Evolutionary conservation across 2,797 vertebrate species (phyloP), one percentile per base, ranked within the genome.

Genomic region (Siniperca obscura): DNA sequence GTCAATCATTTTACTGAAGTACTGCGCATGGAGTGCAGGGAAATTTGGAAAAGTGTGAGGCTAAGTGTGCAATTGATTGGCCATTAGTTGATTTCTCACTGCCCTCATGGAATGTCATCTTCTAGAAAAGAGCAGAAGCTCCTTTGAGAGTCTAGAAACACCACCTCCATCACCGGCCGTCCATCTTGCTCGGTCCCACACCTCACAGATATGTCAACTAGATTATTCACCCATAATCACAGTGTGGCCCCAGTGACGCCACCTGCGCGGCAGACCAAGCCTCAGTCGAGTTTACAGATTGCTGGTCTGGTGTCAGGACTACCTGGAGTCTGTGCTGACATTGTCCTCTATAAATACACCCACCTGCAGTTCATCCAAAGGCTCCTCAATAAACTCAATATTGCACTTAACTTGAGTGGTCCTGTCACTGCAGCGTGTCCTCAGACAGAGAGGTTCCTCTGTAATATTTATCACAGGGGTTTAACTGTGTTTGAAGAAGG

Each of bases 321-420:
- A 86, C 83, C 78, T 80, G 70, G 27, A 86, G 71, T 78, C 86
- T 56, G 40, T 4, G 44, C 74, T 82, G 81, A 86, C 10, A 21
- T 52, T 61, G 50, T 69, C 42, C 40, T 70, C 85, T 88, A 92
- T 87, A 89, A 92, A 91, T 90, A 90, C 74, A 80, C 46, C 73
- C 72, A 83, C 76, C 85, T 87, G 68, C 78, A 70, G 56, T 85
- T 89, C 81, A 75, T 71, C 71, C 71, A 65, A 48, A 82, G 78
- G 78, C 80, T 87, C 69, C 70, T 82, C 75, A 83, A 73, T 84
- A 78, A 89, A 91, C 80, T 84, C 61, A 83, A 61, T 55, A 74
- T 53, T 88, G 90, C 90, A 91, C 90, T 89, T 89, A 79, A 67
- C 56, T 68, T 89, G 88, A 93, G 92, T 90, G 90, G 77, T 87